Evolutionary conservation across 1,140 invertebrate genomes (phyloP).

Genomic region (Scaptomyza montana): DNA sequence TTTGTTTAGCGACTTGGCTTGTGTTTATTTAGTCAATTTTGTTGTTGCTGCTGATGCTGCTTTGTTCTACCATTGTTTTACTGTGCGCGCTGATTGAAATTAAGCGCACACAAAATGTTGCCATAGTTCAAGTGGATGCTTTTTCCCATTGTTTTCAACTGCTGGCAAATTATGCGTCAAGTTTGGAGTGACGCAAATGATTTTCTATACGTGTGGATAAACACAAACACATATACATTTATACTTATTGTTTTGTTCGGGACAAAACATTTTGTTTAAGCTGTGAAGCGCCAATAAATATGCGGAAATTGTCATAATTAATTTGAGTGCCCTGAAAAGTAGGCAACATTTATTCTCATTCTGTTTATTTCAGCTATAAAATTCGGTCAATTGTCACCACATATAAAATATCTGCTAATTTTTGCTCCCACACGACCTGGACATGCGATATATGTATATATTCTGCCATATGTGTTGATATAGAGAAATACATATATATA

Average conservation of each 20-base stretch:
- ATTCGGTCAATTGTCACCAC: neutral
- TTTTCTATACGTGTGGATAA: neutral
- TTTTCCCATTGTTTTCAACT: slow-evolving; percentile 9
- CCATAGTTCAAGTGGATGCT: slow-evolving; percentile 39
- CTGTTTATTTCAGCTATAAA: slow-evolving; percentile 18
- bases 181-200: slow-evolving; percentile 20
- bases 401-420: slow-evolving; percentile 1
- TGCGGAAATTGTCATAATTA: slow-evolving; percentile 43
- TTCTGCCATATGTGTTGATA: no score
- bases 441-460: no score
- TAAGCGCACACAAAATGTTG: slow-evolving; percentile 35
- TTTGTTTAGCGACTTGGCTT: slow-evolving; percentile 42
- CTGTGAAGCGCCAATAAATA: slow-evolving; percentile 17
- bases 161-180: slow-evolving; percentile 14
- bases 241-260: slow-evolving; percentile 5
- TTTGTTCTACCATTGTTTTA: slow-evolving; percentile 29
- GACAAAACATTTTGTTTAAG: slow-evolving; percentile 17
- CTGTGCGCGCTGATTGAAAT: slow-evolving; percentile 47
- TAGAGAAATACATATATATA: no score
- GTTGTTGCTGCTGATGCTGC: neutral
- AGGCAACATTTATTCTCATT: slow-evolving; percentile 32
- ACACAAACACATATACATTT: neutral
- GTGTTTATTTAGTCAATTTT: slow-evolving; percentile 43
- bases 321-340: slow-evolving; percentile 28
- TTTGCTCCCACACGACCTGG: neutral